Evolutionary conservation across 2,888 invertebrate genomes (phyloP).

Genomic region (Agrochola macilenta): DNA sequence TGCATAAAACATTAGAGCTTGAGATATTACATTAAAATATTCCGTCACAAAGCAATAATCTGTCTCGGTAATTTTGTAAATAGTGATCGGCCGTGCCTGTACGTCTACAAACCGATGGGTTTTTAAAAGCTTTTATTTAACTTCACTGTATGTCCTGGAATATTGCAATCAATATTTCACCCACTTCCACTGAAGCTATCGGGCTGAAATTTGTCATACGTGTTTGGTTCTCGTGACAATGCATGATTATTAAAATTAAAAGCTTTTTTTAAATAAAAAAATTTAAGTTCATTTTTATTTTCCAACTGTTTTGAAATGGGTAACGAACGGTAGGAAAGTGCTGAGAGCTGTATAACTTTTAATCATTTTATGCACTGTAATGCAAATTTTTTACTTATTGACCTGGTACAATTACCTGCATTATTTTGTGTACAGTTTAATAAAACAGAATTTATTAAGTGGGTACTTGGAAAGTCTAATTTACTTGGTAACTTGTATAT

Average conservation of each 20-base stretch:
- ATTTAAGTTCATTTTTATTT: too few species aligned
- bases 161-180: too few species aligned
- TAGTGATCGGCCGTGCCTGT: conserved; percentile 24
- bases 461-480: neutral
- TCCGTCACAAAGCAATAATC: conserved; percentile 58
- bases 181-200: too few species aligned
- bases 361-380: neutral
- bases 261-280: too few species aligned
- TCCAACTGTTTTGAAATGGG: conserved; percentile 23
- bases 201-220: too few species aligned
- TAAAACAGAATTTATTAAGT: neutral
- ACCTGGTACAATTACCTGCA: neutral
- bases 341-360: neutral
- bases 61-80: conserved; percentile 35
- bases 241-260: too few species aligned
- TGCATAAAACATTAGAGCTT: conserved; percentile 45
- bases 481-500: neutral
- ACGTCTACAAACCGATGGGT: neutral
- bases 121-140: too few species aligned
- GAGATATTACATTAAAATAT: conserved; percentile 28
- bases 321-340: conserved; percentile 5
- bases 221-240: too few species aligned
- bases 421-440: neutral
- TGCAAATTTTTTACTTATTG: neutral
- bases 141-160: too few species aligned